Evolutionary conservation across 92 coral and sea anemone genomes (phyloP).

Genomic region (Nematostella vectensis): DNA sequence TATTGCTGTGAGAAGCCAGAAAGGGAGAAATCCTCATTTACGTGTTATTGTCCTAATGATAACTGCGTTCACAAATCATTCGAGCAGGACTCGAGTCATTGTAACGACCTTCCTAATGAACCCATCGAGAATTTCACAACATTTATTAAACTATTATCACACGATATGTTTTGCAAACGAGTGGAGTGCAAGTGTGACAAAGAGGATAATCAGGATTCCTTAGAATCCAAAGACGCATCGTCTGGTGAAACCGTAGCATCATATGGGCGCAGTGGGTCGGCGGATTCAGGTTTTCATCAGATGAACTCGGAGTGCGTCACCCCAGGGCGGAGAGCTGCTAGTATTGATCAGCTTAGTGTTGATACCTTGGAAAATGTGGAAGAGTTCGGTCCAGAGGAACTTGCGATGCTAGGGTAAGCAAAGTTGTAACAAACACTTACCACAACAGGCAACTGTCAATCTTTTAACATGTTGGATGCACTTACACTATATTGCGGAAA

Average conservation of each 20-base stretch:
- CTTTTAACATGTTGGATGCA: too few species aligned
- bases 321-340: slow-evolving; percentile 5
- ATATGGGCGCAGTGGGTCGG: slow-evolving; percentile 69
- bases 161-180: slow-evolving; percentile 20
- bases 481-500: too few species aligned
- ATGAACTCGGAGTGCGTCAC: slow-evolving; percentile 37
- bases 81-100: slow-evolving; percentile 1
- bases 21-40: slow-evolving; percentile 7
- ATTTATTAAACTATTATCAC: slow-evolving; percentile 11
- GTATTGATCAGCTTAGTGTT: slow-evolving; percentile 21
- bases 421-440: too few species aligned
- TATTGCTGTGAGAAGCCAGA: slow-evolving; percentile 44
- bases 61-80: slow-evolving; percentile 8
- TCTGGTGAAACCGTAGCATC: slow-evolving; percentile 40
- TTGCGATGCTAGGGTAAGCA: slow-evolving; percentile 49
- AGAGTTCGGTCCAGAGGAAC: slow-evolving; percentile 52
- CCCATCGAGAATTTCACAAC: not conserved
- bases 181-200: slow-evolving; percentile 23
- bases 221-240: slow-evolving; percentile 23
- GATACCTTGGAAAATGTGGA: slow-evolving; percentile 39
- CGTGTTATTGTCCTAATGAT: slow-evolving; percentile 28
- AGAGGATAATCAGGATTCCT: not conserved
- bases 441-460: too few species aligned
- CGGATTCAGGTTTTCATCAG: slow-evolving; percentile 68
- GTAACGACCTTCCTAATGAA: not conserved